Evolutionary conservation across 2,797 vertebrate genomes (phyloP).

Genomic region (Synanceia verrucosa): DNA sequence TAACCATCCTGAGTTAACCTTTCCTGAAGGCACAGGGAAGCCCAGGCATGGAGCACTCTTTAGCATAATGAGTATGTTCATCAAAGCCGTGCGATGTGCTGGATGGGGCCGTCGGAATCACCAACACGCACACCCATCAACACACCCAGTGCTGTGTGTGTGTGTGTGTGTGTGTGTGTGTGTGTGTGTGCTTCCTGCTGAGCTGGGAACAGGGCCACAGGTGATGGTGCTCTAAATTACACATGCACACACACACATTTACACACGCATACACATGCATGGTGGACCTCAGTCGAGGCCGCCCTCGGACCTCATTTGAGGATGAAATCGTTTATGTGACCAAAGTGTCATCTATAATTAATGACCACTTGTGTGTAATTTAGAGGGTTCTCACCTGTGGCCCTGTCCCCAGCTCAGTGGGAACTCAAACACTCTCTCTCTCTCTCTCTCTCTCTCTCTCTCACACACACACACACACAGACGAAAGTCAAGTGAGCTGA

Average conservation of each 20-base stretch:
- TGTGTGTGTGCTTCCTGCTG: slow-evolving; percentile 60
- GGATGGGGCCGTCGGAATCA: slow-evolving; percentile 74
- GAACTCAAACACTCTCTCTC: slow-evolving; percentile 53
- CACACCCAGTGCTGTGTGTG: slow-evolving; percentile 28
- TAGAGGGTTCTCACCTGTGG: slow-evolving; percentile 91
- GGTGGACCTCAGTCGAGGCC: slow-evolving; percentile 76
- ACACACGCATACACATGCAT: slow-evolving; percentile 34
- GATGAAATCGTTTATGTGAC: slow-evolving; percentile 89
- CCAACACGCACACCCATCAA: slow-evolving; percentile 45
- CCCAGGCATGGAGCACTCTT: slow-evolving; percentile 83
- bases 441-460: slow-evolving; percentile 29
- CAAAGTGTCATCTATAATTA: slow-evolving; percentile 91
- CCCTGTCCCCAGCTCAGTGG: slow-evolving; percentile 78
- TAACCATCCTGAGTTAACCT: slow-evolving; percentile 89
- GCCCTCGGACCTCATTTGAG: slow-evolving; percentile 87
- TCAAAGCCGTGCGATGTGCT: slow-evolving; percentile 79
- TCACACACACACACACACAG: slow-evolving; percentile 46
- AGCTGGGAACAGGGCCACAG: slow-evolving; percentile 80
- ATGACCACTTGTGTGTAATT: slow-evolving; percentile 88
- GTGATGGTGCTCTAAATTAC: slow-evolving; percentile 87
- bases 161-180: background rate
- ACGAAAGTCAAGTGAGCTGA: slow-evolving; percentile 1
- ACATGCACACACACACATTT: slow-evolving; percentile 35
- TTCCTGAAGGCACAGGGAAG: slow-evolving; percentile 83
- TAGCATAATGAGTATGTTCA: slow-evolving; percentile 90